Conservation (phyloP, 2,888 invertebrate species). For the Sesia bembeciformis region DNA sequence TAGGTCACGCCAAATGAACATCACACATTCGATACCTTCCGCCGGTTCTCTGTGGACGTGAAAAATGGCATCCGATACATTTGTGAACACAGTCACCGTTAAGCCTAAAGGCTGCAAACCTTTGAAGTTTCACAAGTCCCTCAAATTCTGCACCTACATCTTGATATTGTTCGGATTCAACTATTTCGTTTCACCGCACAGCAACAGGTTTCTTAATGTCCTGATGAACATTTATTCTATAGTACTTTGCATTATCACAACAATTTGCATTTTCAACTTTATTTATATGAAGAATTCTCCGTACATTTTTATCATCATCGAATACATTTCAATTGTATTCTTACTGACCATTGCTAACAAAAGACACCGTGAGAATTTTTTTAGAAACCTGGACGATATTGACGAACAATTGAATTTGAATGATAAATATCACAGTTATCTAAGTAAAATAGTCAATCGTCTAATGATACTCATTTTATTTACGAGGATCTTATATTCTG, state of each 20-base stretch:
- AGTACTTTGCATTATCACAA: neutral
- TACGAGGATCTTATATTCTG: slow-evolving; percentile 3
- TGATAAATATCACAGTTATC: neutral
- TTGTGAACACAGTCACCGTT: neutral
- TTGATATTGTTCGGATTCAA: neutral
- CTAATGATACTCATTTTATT: slow-evolving; percentile 1
- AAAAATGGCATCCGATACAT: neutral
- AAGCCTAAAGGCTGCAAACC: neutral
- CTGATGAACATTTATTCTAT: neutral
- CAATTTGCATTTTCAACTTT: neutral
- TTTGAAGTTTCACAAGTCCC: neutral
- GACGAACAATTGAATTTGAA: slow-evolving; percentile 3
- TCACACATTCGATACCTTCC: neutral
- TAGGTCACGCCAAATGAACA: neutral
- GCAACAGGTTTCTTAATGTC: neutral
- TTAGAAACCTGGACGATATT: slow-evolving; percentile 2
- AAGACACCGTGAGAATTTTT: neutral
- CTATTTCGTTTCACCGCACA: neutral
- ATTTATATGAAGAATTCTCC: slow-evolving; percentile 1
- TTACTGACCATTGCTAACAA: slow-evolving; percentile 1
- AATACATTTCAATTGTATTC: slow-evolving; percentile 4
- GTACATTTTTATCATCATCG: slow-evolving; percentile 2
- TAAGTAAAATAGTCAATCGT: neutral
- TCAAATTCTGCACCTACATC: neutral
- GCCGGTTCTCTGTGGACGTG: neutral